Evolutionary conservation across 2,113 vertebrate genomes (phyloP).

Genomic region (Tyto alba): DNA sequence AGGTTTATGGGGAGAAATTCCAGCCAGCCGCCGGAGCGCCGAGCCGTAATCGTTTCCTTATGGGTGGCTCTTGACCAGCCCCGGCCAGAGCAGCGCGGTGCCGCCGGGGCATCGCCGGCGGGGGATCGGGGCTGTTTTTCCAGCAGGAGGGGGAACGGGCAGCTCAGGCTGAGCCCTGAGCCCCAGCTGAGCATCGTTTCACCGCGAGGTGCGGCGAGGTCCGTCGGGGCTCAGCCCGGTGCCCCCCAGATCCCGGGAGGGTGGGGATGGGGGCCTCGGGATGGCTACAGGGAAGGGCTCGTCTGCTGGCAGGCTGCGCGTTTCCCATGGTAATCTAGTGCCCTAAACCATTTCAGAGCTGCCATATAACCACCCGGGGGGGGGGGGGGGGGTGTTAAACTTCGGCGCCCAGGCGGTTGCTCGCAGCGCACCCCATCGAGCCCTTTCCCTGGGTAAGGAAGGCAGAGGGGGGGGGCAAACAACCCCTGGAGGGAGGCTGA

Average conservation of each 20-base stretch:
- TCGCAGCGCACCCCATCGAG: neutral
- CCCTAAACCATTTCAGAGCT: neutral
- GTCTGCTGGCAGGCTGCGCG: rapidly evolving
- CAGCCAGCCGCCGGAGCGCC: neutral
- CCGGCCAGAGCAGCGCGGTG: neutral
- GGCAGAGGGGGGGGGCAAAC: neutral
- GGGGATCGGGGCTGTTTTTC: neutral
- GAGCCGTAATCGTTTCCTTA: neutral
- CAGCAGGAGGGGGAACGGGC: neutral
- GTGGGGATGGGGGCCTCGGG: neutral
- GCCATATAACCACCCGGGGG: rapidly evolving
- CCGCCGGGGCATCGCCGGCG: rapidly evolving
- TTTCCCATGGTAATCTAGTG: neutral
- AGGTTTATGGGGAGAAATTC: neutral
- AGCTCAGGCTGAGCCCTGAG: neutral
- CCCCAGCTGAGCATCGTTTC: rapidly evolving
- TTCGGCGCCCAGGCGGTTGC: neutral
- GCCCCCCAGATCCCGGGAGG: rapidly evolving
- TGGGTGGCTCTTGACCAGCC: neutral
- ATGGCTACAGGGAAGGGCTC: neutral
- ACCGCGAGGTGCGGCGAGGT: rapidly evolving
- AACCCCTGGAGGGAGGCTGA: neutral
- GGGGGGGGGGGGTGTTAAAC: neutral
- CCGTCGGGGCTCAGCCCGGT: neutral
- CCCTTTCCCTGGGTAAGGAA: neutral